Percentiles rank a stretch among this genome's conserved stretches.
Evolutionary conservation across 2,113 vertebrate species (phyloP).

Genomic region (Salvelinus fontinalis): DNA sequence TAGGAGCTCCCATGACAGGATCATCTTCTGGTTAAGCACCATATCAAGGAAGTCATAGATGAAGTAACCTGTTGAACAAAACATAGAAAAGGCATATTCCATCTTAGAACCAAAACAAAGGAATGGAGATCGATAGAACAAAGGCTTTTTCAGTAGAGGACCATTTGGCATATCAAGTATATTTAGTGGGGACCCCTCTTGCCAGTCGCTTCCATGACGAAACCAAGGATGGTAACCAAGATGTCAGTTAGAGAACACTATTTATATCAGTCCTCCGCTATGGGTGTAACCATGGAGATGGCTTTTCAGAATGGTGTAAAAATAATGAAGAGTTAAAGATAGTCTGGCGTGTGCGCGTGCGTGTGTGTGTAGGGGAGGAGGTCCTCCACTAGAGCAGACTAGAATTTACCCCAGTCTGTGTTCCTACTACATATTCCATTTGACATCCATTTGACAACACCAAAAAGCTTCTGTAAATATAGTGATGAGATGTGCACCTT

Average conservation of each 20-base stretch:
- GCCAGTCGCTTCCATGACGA: conserved; percentile 62
- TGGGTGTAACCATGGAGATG: conserved; percentile 71
- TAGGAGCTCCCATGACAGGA: conserved; percentile 87
- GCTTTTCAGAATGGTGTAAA: conserved; percentile 56
- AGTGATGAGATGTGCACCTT: too few species aligned
- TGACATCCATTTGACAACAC: background rate
- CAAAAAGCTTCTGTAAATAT: too few species aligned
- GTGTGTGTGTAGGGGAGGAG: conserved; percentile 5
- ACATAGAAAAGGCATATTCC: conserved; percentile 14
- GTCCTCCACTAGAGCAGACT: conserved; percentile 1
- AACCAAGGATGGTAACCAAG: conserved; percentile 56
- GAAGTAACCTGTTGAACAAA: conserved; percentile 83
- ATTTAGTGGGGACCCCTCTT: conserved; percentile 21
- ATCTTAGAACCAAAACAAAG: conserved; percentile 23
- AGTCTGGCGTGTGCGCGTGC: too few species aligned
- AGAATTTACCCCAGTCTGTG: conserved; percentile 28
- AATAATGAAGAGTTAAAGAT: conserved; percentile 49
- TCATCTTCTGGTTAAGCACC: conserved; percentile 82
- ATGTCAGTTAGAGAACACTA: conserved; percentile 68
- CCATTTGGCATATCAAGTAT: conserved; percentile 30
- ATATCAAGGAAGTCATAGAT: conserved; percentile 87
- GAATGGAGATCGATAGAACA: background rate
- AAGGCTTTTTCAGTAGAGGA: conserved; percentile 31
- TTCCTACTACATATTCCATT: background rate
- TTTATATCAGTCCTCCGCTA: conserved; percentile 71